phyloP scores from a whole-genome alignment of 1,140 invertebrate species.

The Drosophila carrolli region DNA sequence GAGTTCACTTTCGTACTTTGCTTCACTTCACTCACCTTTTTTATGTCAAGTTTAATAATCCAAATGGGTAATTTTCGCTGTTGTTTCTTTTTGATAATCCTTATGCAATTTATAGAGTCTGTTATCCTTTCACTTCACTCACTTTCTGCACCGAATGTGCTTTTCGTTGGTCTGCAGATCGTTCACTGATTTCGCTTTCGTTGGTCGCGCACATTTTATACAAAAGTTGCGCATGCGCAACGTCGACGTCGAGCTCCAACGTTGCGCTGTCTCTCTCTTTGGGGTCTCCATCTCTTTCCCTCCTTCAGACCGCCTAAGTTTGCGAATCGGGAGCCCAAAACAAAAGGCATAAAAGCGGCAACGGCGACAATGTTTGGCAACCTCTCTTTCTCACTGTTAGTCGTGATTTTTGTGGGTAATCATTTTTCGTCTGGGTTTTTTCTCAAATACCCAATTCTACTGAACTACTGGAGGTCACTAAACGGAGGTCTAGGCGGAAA shows the following conservation, averaged over 20 bases:
- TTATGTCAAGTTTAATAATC: conserved; percentile 52
- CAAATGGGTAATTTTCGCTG: conserved; percentile 25
- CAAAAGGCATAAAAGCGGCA: conserved; percentile 55
- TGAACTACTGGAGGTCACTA: conserved; percentile 55
- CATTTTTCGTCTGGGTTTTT: conserved; percentile 38
- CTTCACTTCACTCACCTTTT: conserved; percentile 59
- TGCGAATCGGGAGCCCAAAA: conserved; percentile 75
- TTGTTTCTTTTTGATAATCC: conserved; percentile 55
- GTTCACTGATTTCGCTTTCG: conserved; percentile 81
- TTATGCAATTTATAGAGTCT: conserved; percentile 54
- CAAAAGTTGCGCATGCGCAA: conserved; percentile 68
- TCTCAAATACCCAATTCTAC: conserved; percentile 52
- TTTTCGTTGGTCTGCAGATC: conserved; percentile 62
- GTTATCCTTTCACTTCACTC: conserved; percentile 72
- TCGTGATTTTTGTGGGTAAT: conserved; percentile 40
- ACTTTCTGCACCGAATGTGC: conserved; percentile 53
- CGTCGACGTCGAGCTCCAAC: conserved; percentile 38
- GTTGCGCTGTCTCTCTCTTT: conserved; percentile 18
- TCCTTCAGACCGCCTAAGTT: conserved; percentile 8
- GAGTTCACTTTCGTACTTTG: conserved; percentile 23
- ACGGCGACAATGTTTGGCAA: conserved; percentile 56
- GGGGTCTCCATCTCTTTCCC: conserved; percentile 4
- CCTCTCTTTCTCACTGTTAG: conserved; percentile 16
- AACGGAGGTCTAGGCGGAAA: conserved; percentile 43
- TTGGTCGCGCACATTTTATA: conserved; percentile 70